Percentiles rank a stretch among this genome's conserved stretches.
phyloP scores from a whole-genome alignment of 1,140 invertebrate genomes.

The Tetramorium alpestre region DNA sequence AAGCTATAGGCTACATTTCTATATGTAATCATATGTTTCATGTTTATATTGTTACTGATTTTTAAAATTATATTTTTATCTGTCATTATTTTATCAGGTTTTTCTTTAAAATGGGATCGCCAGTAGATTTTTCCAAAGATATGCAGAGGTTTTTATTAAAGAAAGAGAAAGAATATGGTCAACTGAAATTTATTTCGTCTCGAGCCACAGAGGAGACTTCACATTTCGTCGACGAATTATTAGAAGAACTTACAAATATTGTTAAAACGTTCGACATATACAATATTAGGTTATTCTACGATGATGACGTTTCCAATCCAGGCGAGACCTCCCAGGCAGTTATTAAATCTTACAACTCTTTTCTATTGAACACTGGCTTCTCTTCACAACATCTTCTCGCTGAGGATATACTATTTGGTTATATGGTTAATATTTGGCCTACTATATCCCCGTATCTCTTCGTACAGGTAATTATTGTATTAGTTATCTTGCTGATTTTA shows the following conservation, averaged over 20 bases:
- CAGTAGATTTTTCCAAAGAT: slow-evolving; percentile 58
- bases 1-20: background rate
- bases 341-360: slow-evolving; percentile 73
- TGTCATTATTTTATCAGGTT: background rate
- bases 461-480: slow-evolving; percentile 72
- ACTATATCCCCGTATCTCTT: slow-evolving; percentile 81
- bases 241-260: slow-evolving; percentile 66
- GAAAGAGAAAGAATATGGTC: slow-evolving; percentile 72
- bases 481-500: background rate
- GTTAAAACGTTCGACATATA: slow-evolving; percentile 56
- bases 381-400: slow-evolving; percentile 72
- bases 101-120: slow-evolving; percentile 64
- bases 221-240: slow-evolving; percentile 71
- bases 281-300: slow-evolving; percentile 20
- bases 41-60: background rate
- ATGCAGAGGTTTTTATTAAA: slow-evolving; percentile 77
- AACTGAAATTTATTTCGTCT: slow-evolving; percentile 74
- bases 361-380: slow-evolving; percentile 82
- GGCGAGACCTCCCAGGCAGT: background rate
- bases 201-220: slow-evolving; percentile 76
- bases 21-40: background rate
- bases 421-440: slow-evolving; percentile 80
- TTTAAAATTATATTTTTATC: background rate
- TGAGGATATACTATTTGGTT: slow-evolving; percentile 75
- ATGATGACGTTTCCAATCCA: background rate